These are phyloP conservation scores for rat (Rattus norvegicus) DNA, from an alignment of 2,113 vertebrate genomes.

Conservation along the genomic window GRCr8 NC_086021.1:50095001-50095500, in stretches of 20 bases:
- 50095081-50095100: constrained; percentile 85
- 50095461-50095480: constrained; percentile 66
- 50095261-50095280: constrained; percentile 69
- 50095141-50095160: constrained; percentile 63
- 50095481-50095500: constrained; percentile 57
- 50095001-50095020: constrained; percentile 84
- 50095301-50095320: constrained; percentile 75
- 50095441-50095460: constrained; percentile 61
- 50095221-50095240: constrained; percentile 81
- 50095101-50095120: constrained; percentile 85
- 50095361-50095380: constrained; percentile 72
- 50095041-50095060: constrained; percentile 84
- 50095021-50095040: constrained; percentile 86
- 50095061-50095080: constrained; percentile 82
- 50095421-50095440: constrained; percentile 70
- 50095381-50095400: constrained; percentile 66
- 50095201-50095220: constrained; percentile 77
- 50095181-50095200: constrained; percentile 80
- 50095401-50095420: constrained; percentile 70
- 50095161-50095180: constrained; percentile 84
- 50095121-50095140: constrained; percentile 71
- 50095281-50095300: constrained; percentile 75
- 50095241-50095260: constrained; percentile 56
- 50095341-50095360: background rate
- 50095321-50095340: constrained; percentile 73